Evolutionary conservation across 2,113 vertebrate species (phyloP), one percentile per base, ranked within the genome.

Genomic region (Panthera uncia): DNA sequence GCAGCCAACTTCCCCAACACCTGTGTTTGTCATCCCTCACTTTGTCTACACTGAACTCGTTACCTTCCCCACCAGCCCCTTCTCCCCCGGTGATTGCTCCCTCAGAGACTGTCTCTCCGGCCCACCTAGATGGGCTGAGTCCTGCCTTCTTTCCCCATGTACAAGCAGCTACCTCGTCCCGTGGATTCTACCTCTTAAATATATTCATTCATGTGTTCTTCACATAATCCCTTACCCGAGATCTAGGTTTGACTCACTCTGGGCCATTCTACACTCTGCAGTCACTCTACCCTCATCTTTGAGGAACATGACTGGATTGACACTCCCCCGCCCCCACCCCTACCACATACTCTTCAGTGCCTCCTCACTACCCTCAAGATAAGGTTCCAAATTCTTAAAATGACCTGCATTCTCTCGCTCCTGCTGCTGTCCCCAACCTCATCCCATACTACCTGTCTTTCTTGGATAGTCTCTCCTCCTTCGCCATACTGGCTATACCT

Each of bases 371-470:
- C 36, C 36, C 50, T 69, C 12, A 76, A 63, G 36, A 38, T 33
- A 41, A 92, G 84, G 16, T 19, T 71, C 57, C 38, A 68, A 3
- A 36, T 45, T 94, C n/a, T 68, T 78, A n/a, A 83, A 48, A 66
- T 4, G 0, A 5, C 45, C 21, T 5, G 19, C 27, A 7, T 76
- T 74, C 57, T 63, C 89, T 84, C 71, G 38, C 45, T 80, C 29
- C 52, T 25, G 31, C 69, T 69, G 1, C 73, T n/a, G 41, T 76
- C 55, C 33, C 27, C 84, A 45, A 9, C 45, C 52, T 78, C 18
- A 13, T 18, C 41, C 29, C 9, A 1, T 0, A 4, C 16, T 38
- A 15, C 29, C 23, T 2, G 1, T 33, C 38, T 61, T 27, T 55
- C 85, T 55, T 1, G 0, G 0, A 12, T 55, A 57, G 66, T 63